Evolutionary conservation across 2,888 invertebrate genomes (phyloP), one percentile per base, ranked within the genome.

Genomic region (Sarcophaga variegata): DNA sequence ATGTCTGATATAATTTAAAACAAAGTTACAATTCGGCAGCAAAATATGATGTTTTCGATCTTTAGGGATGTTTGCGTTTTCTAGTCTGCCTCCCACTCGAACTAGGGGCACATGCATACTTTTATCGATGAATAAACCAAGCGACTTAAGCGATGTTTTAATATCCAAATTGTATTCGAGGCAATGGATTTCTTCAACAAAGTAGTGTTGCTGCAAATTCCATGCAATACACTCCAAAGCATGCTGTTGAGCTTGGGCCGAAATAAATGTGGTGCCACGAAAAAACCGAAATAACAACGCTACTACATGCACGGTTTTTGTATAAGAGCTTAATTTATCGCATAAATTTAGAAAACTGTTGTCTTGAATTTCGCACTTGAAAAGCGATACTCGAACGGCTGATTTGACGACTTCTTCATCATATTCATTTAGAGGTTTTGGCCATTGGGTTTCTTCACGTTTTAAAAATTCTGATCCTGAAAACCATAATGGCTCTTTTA

Each of bases 51-150:
- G 54, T 11, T 78, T 86, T 27, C 66, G 72, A 27, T 27, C 4
- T 27, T 27, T 27, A 3, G 27, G 27, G 0, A 27, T 27, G 27
- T 27, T 27, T 27, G 27, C 27, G 27, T 27, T 27, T 27, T 27
- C 4, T 27, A 27, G 27, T 27, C 27, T 27, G 27, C 27, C 84
- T 47, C 86, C 88, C 20, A 85, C 86, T 63, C 54, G 54, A 54
- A 54, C 54, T 54, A 54, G 54, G 54, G 54, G 54, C 2, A 54
- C 12, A 54, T 11, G 12, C 12, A 17, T 54, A 54, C 17, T 17
- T 54, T 54, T 54, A 4, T 54, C 54, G 54, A 54, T 54, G 17
- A 11, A 54, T 54, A 54, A 54, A 54, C 54, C 17, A 17, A 54
- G 54, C 54, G 54, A 54, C 11, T 54, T 54, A 14, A 54, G 8